Base-by-base conservation (phyloP, 2,888 invertebrate species). In the Phortica magna region DNA sequence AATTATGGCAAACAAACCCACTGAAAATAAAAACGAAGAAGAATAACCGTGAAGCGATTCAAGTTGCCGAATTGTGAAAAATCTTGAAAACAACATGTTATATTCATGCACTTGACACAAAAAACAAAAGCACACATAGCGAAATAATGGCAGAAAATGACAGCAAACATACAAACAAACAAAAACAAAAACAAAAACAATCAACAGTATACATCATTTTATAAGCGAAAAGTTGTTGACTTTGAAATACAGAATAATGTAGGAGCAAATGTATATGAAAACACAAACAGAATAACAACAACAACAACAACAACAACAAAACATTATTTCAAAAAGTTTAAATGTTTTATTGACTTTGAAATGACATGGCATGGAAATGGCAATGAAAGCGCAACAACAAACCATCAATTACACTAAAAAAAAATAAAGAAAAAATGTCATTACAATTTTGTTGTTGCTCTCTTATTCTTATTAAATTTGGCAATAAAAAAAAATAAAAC, bases 221-320 rank as follows among this genome's bases (percentile, higher is more conserved):
- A 68, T 73, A 77, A 79, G 7, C 48, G 78, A 78, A 81, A 85
- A 80, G 79, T 79, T 77, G 86, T 85, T 88, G 84, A 88, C 87
- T 87, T 87, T 85, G 88, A 87, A 77, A 77, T 39, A 41, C 12
- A 65, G 39, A 14, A 43, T 14, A 43, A 81, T 22, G 59, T 6
- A 64, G 2, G 67, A 76, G 67, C 73, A 76, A 73, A 48, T n/a
- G n/a, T 9, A 59, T 65, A 10, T 19, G 70, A 48, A 68, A 70
- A 77, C 41, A 73, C 14, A 14, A 76, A 79, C 72, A 77, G 22
- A 77, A 14, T 22, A 53, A 74, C 39, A 53, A 77, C 75, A 48
- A 59, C 42, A n/a, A 71, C 12, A 31, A n/a, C n/a, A 74, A 53
- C 43, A 6, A 76, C 12, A 57, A 61, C 19, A 5, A 53, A 68